These are phyloP conservation scores for Toxonevra muliebris DNA, from an alignment of 2,888 invertebrate genomes.

Conservation along the genomic window DNA sequence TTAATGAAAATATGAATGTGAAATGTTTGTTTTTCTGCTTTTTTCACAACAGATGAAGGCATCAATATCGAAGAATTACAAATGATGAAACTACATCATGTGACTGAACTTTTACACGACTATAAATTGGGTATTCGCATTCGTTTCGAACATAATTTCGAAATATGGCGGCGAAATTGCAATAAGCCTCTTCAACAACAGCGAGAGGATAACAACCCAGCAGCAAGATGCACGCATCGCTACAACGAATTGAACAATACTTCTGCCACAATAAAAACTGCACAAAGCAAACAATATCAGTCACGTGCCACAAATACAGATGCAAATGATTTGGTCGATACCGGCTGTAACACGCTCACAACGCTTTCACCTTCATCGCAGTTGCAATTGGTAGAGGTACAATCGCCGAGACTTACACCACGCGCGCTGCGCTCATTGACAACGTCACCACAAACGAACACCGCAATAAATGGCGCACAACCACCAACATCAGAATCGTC, in stretches of 20 bases:
- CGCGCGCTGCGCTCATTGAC: background rate
- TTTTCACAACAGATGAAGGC: conserved; percentile 48
- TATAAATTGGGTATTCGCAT: conserved; percentile 53
- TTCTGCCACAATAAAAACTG: background rate
- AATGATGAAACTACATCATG: conserved; percentile 52
- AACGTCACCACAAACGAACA: conserved; percentile 6
- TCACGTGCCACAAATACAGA: conserved; percentile 17
- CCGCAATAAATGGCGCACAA: conserved; percentile 17
- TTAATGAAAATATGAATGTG: background rate
- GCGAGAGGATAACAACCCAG: background rate
- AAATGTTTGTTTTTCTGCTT: no score
- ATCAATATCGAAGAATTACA: conserved; percentile 53
- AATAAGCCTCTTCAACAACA: conserved; percentile 46
- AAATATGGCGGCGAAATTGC: conserved; percentile 54
- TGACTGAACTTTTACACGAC: conserved; percentile 46
- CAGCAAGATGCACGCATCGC: background rate
- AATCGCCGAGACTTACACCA: no score
- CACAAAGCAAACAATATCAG: background rate
- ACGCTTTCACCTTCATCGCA: background rate
- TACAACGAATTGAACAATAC: background rate
- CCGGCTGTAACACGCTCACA: background rate
- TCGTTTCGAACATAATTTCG: conserved; percentile 56
- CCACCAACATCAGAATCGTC: background rate
- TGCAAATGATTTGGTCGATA: conserved; percentile 7
- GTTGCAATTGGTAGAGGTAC: background rate